These are phyloP conservation scores for Bombus confusus DNA, from an alignment of 1,140 invertebrate genomes.

Conservation along the genomic window DNA sequence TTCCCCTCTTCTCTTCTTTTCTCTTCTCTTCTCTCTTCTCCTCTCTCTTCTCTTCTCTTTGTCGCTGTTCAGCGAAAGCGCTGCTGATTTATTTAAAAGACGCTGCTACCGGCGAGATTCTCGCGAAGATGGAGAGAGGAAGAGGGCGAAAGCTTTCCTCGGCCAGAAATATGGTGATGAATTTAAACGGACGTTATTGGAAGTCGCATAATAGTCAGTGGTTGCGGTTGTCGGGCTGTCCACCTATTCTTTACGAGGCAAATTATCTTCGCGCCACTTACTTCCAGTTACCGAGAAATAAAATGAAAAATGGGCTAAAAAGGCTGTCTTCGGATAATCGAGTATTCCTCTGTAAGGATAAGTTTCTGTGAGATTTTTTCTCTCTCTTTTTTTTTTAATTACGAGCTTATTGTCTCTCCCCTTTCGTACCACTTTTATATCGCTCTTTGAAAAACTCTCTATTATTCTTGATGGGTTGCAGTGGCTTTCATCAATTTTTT, in stretches of 20 bases:
- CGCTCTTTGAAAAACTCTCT: no score
- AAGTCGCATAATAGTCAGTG: neutral
- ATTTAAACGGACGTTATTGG: neutral
- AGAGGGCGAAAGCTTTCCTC: neutral
- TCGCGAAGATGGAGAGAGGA: neutral
- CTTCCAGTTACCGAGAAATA: neutral
- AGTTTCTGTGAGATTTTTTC: neutral
- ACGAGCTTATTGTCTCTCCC: no score
- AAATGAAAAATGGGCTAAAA: neutral
- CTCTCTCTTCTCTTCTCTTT: neutral
- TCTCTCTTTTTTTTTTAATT: neutral
- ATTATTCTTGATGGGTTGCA: no score
- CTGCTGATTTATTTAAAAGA: conserved; percentile 68
- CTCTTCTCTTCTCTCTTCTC: neutral
- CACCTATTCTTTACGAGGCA: neutral
- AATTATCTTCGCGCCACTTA: neutral
- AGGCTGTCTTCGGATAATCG: neutral
- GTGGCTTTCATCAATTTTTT: no score
- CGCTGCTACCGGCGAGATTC: conserved; percentile 39
- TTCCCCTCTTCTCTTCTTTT: neutral
- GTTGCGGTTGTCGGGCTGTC: neutral
- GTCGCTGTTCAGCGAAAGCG: conserved; percentile 38
- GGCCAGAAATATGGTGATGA: conserved; percentile 6
- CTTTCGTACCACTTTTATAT: no score
- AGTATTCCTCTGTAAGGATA: no score